These are phyloP conservation scores for Jaculus jaculus DNA, from an alignment of 2,113 vertebrate species.

Conservation along the genomic window DNA sequence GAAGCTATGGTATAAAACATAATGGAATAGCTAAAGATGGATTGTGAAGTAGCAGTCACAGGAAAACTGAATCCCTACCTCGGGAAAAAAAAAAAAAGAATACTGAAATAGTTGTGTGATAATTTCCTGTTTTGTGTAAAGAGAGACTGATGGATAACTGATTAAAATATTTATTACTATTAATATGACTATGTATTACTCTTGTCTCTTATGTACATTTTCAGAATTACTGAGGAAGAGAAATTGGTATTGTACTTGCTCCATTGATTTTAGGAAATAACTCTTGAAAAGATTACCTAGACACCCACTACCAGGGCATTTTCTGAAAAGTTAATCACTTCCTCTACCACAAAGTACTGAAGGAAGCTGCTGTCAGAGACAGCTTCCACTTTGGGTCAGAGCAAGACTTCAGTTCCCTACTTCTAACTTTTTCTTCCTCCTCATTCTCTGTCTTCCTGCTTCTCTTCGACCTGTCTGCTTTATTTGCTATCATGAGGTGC, in stretches of 20 bases:
- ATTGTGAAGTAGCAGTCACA: neutral
- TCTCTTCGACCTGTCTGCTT: neutral
- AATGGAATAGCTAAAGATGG: neutral
- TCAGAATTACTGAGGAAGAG: neutral
- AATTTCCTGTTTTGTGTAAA: neutral
- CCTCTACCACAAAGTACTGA: neutral
- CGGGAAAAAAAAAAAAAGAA: neutral
- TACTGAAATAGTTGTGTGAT: neutral
- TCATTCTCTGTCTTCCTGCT: neutral
- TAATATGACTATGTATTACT: neutral
- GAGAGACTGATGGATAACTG: neutral
- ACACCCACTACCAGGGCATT: too few relatives aligned
- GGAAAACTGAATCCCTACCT: neutral
- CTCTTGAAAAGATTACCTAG: neutral
- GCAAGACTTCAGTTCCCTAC: accelerated
- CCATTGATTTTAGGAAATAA: neutral
- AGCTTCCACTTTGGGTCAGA: neutral
- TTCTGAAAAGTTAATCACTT: neutral
- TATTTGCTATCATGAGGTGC: neutral
- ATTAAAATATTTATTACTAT: too few relatives aligned
- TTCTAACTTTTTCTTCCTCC: neutral
- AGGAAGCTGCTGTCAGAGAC: neutral
- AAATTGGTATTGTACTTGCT: neutral
- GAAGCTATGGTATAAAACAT: neutral
- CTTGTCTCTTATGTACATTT: neutral